Base-by-base conservation (phyloP, 2,113 vertebrate species). In the Oreochromis niloticus region DNA sequence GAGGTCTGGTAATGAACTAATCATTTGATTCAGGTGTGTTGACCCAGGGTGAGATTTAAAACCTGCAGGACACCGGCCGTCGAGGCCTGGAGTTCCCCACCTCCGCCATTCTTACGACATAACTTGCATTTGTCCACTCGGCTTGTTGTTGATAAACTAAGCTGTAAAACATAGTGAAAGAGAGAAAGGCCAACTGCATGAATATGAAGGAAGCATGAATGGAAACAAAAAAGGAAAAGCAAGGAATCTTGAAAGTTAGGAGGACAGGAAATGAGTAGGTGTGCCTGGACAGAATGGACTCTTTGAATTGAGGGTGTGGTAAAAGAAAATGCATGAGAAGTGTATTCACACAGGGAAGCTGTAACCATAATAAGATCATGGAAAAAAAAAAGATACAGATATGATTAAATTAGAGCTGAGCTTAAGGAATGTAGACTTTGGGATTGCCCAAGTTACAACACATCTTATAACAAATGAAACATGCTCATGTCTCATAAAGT, bases 221-320 rank as follows among this genome's bases (percentile, higher is more conserved):
- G 6, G 6, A 32, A 80, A 73, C 7, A 61, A 43, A 14, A 14
- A n/a, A 78, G 11, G 27, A 17, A 75, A 48, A 30, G 30, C 11
- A 34, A 48, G 17, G 48, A 81, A 16, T 22, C 8, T 52, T 39
- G n/a, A 39, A 66, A 57, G 16, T 46, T 71, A 73, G 34, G 68
- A 82, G 50, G 48, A 81, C 87, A 82, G 89, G 85, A 90, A 91
- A 43, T 80, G 89, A 87, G 79, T 88, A 80, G 88, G 78, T 66
- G 83, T 85, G 48, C 89, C 80, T 52, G 81, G 43, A 59, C 71
- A 46, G 78, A 30, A 24, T 57, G 55, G 19, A 71, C n/a, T 11
- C 22, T 43, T 78, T 83, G 0, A 84, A 80, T 52, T 27, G 52
- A 84, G 48, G 83, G 59, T 55, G 50, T 63, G 80, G 50, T 85